phyloP scores from a whole-genome alignment of 2,888 invertebrate species.

The Julus scandinavius region DNA sequence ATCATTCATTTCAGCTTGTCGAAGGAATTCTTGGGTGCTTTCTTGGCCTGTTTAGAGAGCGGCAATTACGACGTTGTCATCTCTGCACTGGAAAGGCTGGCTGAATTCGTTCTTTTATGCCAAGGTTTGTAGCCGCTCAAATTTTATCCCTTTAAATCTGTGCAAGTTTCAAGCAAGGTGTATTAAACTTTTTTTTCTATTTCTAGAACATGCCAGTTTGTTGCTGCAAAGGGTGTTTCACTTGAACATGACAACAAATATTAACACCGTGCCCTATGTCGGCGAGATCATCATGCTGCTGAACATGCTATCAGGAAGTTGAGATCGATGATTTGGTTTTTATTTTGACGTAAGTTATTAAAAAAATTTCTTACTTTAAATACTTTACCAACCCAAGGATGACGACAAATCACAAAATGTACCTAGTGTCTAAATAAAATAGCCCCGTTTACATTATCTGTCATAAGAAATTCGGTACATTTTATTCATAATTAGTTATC shows the following conservation, averaged over 20 bases:
- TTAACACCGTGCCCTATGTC: slow-evolving; percentile 80
- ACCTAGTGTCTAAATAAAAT: not conserved
- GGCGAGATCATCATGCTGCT: slow-evolving; percentile 82
- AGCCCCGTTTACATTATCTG: not conserved
- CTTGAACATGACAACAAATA: slow-evolving; percentile 80
- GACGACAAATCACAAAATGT: not conserved
- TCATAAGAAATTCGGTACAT: too few relatives aligned
- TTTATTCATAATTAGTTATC: not conserved
- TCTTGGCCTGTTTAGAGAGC: slow-evolving; percentile 83
- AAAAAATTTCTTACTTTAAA: not conserved
- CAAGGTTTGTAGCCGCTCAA: slow-evolving; percentile 71
- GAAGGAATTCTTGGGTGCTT: slow-evolving; percentile 77
- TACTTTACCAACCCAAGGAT: not conserved
- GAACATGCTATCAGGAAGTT: slow-evolving; percentile 83
- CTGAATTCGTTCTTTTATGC: slow-evolving; percentile 83
- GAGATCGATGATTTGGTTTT: not conserved
- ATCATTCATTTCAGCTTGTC: slow-evolving; percentile 63
- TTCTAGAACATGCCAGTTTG: slow-evolving; percentile 80
- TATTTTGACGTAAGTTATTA: slow-evolving; percentile 27
- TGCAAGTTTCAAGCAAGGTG: not conserved
- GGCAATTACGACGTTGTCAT: slow-evolving; percentile 81
- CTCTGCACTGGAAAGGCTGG: slow-evolving; percentile 82
- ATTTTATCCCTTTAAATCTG: not conserved
- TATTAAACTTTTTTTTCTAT: slow-evolving; percentile 59
- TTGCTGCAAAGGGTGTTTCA: slow-evolving; percentile 84